Base-by-base conservation (phyloP, 2,888 invertebrate genomes). In the Cordilura impudica region DNA sequence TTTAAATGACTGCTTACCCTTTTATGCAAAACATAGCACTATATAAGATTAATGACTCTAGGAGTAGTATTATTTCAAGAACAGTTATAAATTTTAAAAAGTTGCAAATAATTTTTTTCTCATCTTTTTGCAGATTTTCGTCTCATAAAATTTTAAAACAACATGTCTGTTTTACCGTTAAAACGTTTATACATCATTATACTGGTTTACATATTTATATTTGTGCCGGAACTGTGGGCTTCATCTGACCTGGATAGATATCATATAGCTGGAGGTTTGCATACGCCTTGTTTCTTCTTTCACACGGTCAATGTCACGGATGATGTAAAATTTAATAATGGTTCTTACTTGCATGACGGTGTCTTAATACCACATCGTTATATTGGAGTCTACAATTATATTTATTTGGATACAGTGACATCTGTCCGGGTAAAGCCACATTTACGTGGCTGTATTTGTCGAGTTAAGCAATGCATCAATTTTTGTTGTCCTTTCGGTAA, bases 361-460 rank as follows among this genome's bases (percentile, higher is more conserved):
- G 75, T 86, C 0, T 12, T 88, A 0, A 87, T 89, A 71, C 87
- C 89, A 2, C 80, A 83, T 4, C 73, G 86, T 16, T 79, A 87
- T 43, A 84, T 87, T 35, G 87, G 85, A 2, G 81, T 81, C 2
- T 89, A 86, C 23, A 86, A 87, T 61, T 88, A 88, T 66, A 82
- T 86, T 1, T 86, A 87, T 6, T 84, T 84, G 16, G 85, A 87
- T 35, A 78, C 83, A 2, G 81, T 84, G 0, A 51, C 83, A 75
- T 84, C 85, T 0, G 53, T 85, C 0, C 84, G 86, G 23, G 87
- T 85, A 2, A 67, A 83, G 3, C 83, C 85, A 2, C 88, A 88
- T 76, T 69, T 82, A n/a, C 86, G 89, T 2, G 90, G 89, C 2
- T 90, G 90, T 69, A 84, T 89, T 21, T 90, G 90, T 69, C 83